Base-by-base conservation (phyloP, 2,113 vertebrate genomes). In the Elgaria multicarinata region DNA sequence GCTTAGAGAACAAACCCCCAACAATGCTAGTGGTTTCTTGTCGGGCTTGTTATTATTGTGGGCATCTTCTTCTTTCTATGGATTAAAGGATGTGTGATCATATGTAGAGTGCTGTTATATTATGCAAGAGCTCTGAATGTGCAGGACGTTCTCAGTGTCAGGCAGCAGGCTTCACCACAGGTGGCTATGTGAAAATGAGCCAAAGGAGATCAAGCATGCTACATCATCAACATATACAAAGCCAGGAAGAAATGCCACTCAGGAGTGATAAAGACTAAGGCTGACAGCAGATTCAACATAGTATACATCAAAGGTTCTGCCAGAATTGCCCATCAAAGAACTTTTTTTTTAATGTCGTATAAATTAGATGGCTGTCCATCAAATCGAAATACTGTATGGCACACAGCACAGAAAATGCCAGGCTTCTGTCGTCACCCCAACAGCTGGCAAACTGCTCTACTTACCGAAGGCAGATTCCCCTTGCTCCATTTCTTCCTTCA, bases 401-500 rank as follows among this genome's bases (percentile, higher is more conserved):
- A 77, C 64, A n/a, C 0, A 16, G 39, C 4, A 36, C 36, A 85
- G 55, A 3, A 46, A 90, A 90, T 81, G 55, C 26, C 44, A 69
- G 55, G 0, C 16, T 16, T 42, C 46, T 58, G 7, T 24, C 12
- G 10, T 64, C 4, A n/a, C 46, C 58, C 55, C 71, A 66, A 83
- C 24, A 79, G 36, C 0, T 20, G 77, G 46, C 74, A 42, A 93
- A 69, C 64, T 89, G 93, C 98, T 98, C 66, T 90, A 93, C 98
- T 98, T 96, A 99, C 98, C 97, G 85, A 98, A 97, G 69, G 94
- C 94, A 1, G 93, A 78, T 91, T 97, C 96, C 90, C 93, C 95
- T 83, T 95, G 95, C 85, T 97, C 97, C 96, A 98, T 96, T 90
- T 99, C 98, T 96, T 96, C 90, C 76, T 95, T 97, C 92, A 98